Percentiles rank a stretch among this genome's conserved stretches.
Conservation (phyloP, 2,888 invertebrate genomes). For the Orthosia cruda region DNA sequence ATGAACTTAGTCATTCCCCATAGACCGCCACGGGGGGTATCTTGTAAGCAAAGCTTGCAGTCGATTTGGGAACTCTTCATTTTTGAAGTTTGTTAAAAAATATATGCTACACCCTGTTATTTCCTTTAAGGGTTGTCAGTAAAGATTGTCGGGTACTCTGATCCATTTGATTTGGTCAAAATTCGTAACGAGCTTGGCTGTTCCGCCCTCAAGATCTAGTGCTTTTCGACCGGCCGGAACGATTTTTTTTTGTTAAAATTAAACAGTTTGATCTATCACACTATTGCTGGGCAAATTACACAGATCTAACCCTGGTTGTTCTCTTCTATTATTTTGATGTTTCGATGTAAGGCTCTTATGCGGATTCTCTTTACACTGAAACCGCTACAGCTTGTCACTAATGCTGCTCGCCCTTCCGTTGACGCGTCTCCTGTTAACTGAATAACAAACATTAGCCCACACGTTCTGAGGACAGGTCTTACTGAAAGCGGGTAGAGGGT, state of each 20-base stretch:
- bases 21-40: neutral
- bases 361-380: neutral
- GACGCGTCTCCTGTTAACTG: conserved; percentile 44
- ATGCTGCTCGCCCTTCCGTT: conserved; percentile 44
- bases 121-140: neutral
- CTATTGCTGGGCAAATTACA: too few relatives aligned
- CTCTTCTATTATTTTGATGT: too few relatives aligned
- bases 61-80: too few relatives aligned
- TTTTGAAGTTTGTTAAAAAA: too few relatives aligned
- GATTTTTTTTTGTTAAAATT: neutral
- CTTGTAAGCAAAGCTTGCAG: neutral
- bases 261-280: neutral
- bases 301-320: too few relatives aligned
- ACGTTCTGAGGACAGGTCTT: conserved; percentile 50
- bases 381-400: conserved; percentile 51
- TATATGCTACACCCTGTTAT: neutral
- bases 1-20: conserved; percentile 10
- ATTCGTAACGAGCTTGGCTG: too few relatives aligned
- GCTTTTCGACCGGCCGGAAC: too few relatives aligned
- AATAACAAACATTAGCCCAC: conserved; percentile 65
- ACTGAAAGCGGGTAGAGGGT: conserved; percentile 30
- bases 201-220: too few relatives aligned
- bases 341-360: too few relatives aligned
- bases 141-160: neutral
- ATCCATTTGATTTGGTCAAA: too few relatives aligned